Conservation (phyloP, 2,113 vertebrate species). For the Macaca mulatta region DNA sequence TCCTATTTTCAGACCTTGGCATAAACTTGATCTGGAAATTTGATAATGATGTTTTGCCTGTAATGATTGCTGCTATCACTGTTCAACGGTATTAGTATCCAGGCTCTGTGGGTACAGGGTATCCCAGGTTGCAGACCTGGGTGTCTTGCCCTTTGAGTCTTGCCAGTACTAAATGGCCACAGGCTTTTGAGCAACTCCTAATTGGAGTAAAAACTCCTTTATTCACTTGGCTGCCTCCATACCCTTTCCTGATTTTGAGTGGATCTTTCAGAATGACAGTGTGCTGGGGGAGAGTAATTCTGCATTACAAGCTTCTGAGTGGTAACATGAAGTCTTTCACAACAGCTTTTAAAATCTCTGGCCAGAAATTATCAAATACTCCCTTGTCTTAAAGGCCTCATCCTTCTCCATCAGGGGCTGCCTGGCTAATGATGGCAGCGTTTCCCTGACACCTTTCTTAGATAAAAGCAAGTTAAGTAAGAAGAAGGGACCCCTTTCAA, state of each 20-base stretch:
- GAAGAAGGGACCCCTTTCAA: neutral
- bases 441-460: neutral
- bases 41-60: slow-evolving; percentile 56
- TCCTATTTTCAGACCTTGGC: slow-evolving; percentile 65
- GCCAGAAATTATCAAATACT: neutral
- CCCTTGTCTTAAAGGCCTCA: neutral
- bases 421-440: neutral
- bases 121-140: neutral
- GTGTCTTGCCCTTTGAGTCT: neutral
- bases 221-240: neutral
- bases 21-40: slow-evolving; percentile 58
- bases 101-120: neutral
- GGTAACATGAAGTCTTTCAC: neutral
- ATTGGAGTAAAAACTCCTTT: neutral
- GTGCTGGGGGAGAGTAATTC: neutral
- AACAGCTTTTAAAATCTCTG: slow-evolving; percentile 1
- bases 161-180: neutral
- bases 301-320: neutral
- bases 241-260: neutral
- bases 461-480: slow-evolving; percentile 24
- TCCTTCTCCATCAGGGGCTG: neutral
- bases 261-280: neutral
- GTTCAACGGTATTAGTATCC: neutral
- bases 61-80: neutral
- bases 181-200: neutral